Percentiles rank a stretch among this genome's conserved stretches.
Conservation (phyloP, 2,888 invertebrate genomes). For the Carpatolechia fugitivella region DNA sequence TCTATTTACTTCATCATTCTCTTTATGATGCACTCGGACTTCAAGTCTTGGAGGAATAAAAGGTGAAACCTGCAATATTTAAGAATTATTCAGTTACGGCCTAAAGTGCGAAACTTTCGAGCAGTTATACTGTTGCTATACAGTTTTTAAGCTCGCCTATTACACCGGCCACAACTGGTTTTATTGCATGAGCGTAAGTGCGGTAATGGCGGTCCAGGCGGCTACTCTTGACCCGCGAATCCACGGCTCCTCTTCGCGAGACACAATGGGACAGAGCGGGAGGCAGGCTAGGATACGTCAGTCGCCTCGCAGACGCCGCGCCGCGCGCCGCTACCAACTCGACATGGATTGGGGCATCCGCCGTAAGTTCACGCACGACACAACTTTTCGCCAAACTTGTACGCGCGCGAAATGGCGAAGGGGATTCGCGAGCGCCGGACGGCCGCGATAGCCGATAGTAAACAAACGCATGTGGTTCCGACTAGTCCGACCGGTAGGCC, state of each 20-base stretch:
- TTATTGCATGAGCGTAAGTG: neutral
- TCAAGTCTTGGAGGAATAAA: no score
- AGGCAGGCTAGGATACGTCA: constrained; percentile 67
- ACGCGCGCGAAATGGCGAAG: neutral
- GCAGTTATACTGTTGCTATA: neutral
- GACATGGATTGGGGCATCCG: constrained; percentile 78
- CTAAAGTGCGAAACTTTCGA: neutral
- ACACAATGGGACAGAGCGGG: constrained; percentile 57
- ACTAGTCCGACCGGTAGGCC: constrained; percentile 72
- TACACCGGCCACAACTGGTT: neutral
- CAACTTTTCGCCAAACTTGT: constrained; percentile 35
- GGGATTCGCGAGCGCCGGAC: constrained; percentile 30
- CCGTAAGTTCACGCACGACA: constrained; percentile 64
- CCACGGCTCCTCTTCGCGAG: constrained; percentile 1
- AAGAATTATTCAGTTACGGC: neutral
- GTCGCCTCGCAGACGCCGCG: constrained; percentile 69
- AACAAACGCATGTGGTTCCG: constrained; percentile 75
- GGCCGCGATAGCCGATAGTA: constrained; percentile 66
- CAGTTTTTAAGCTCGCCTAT: neutral
- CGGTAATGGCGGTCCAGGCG: neutral
- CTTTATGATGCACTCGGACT: no score
- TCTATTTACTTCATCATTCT: no score
- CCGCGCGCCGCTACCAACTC: constrained; percentile 57
- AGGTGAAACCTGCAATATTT: no score
- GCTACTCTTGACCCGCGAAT: neutral